Evolutionary conservation across 2,888 invertebrate species (phyloP), one percentile per base, ranked within the genome.

Genomic region (Cryptophagus acutangulus): DNA sequence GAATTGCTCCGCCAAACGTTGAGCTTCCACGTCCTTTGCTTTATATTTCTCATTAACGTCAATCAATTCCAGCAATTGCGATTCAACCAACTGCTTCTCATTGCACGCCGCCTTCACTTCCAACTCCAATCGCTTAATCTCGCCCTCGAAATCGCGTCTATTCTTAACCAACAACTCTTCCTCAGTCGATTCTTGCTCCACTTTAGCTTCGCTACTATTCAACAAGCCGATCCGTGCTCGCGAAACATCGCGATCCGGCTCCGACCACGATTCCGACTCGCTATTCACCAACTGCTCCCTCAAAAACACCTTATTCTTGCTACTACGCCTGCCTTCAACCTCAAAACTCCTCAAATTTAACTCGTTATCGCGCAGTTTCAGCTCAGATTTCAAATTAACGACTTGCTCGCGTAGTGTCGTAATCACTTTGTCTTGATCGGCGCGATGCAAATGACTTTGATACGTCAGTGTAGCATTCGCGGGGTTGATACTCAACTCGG

Each of bases 251-350:
- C 87, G 75, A 61, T 90, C 90, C 0, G 90, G 89, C 61, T 90
- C 90, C 0, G 89, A 89, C 82, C 89, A 90, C 18, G 85, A 81
- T 62, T 91, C 90, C 0, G 88, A 87, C 61, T 90, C 90, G 1
- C 81, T 77, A 3, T 71, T 71, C 9, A 63, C 65, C 24, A 55
- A 59, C 37, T 55, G 47, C 17, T 51, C 55, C 46, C 62, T 66
- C 8, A 62, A 43, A 2, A 55, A 57, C 6, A 58, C 58, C 0
- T 58, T 52, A 10, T 57, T 52, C 17, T 51, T 52, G 15, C 36
- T 36, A 13, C 30, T 24, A 9, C 33, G 33, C 3, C 36, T 34
- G n/a, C 30, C 38, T 4, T 20, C 38, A 40, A 8, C 41, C 4
- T 41, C 25, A 54, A 46, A 26, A 54, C 31, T 16, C 46, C 15